Evolutionary conservation across 2,113 vertebrate genomes (phyloP), one percentile per base, ranked within the genome.

Genomic region (Ictidomys tridecemlineatus): DNA sequence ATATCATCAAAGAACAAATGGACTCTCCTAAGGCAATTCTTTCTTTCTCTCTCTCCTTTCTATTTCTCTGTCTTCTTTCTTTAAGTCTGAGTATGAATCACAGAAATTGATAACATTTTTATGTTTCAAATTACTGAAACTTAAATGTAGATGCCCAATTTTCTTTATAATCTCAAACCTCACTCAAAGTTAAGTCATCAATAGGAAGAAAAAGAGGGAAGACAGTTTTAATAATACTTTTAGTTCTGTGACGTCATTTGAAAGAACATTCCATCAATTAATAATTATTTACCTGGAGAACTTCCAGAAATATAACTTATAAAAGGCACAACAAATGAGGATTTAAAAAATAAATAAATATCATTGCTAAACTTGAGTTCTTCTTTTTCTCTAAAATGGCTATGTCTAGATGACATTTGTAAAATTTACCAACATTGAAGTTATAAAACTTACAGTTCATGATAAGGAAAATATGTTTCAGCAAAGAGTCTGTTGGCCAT

Each of bases 391-490:
- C 76, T 9, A 90, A 63, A 96, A 74, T 20, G 24, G 34, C 37
- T 91, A 26, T 26, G 77, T 92, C 53, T 79, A 14, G 51, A 69
- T 88, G 73, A 34, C 13, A 65, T 95, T 93, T 94, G 67, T 67
- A 91, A 93, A 51, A 74, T 93, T 92, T 85, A n/a, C 42, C 42
- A 48, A 88, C 84, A 22, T n/a, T 70, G 14, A 65, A 96, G 56
- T 91, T 70, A 82, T 18, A 93, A 91, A 95, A 73, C 53, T 85
- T 96, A 67, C 2, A 74, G 2, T 80, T 89, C 48, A 53, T 37
- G n/a, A 87, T 92, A 92, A 96, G 80, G 70, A 96, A 96, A 97
- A 90, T 63, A 3, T 93, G 83, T 95, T 67, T 93, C 63, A 85
- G 37, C 37, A 53, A 79, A 90, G 5, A 4, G 61, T 13, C 67